Evolutionary conservation across 2,113 vertebrate species (phyloP).

Genomic region (Eudyptes chrysolophus): DNA sequence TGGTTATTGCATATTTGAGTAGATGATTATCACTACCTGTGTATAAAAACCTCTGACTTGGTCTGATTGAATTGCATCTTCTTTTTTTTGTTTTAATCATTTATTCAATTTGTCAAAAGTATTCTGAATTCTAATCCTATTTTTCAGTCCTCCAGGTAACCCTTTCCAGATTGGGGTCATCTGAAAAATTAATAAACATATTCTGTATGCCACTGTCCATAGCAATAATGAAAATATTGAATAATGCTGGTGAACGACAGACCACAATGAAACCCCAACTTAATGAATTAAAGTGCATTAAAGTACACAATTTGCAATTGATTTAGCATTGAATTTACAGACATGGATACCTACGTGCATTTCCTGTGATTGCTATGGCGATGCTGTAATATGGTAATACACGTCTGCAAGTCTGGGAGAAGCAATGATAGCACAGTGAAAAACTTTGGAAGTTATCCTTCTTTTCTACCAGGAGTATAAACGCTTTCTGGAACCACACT

Average conservation of each 20-base stretch:
- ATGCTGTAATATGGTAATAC: not conserved
- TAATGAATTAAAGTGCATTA: not conserved
- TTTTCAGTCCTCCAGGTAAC: not conserved
- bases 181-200: slow-evolving; percentile 9
- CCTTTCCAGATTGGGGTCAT: not conserved
- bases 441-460: not conserved
- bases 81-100: not conserved
- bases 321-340: not conserved
- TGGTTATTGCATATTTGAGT: not conserved
- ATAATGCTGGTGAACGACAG: not conserved
- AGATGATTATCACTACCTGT: not conserved
- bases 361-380: accelerated
- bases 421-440: not conserved
- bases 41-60: not conserved
- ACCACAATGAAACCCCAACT: not conserved
- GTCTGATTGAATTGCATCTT: not conserved
- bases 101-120: not conserved
- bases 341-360: not conserved
- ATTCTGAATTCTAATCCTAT: not conserved
- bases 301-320: not conserved
- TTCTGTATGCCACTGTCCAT: not conserved
- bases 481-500: not conserved
- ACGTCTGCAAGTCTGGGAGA: not conserved
- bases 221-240: not conserved
- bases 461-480: not conserved